Conservation (phyloP, 2,888 invertebrate species). For the Drosophila neutralis region DNA sequence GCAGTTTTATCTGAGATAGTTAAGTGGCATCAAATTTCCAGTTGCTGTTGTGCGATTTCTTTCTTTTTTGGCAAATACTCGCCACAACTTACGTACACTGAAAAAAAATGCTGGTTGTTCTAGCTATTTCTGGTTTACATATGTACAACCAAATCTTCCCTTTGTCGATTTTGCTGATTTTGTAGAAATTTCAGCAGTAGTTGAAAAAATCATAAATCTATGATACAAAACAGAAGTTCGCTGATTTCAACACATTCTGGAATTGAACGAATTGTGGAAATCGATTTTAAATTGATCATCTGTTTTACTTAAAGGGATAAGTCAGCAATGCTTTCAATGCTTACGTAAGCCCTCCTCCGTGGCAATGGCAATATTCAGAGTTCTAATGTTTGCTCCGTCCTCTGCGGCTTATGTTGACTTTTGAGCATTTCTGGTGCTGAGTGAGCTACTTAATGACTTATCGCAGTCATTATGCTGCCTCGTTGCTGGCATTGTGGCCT, state of each 20-base stretch:
- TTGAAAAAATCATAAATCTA: background rate
- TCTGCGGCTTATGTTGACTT: slow-evolving; percentile 36
- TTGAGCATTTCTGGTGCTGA: slow-evolving; percentile 47
- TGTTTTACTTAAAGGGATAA: background rate
- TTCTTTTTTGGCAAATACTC: background rate
- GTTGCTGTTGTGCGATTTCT: background rate
- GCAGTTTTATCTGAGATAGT: background rate
- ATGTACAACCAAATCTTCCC: background rate
- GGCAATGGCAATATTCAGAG: background rate
- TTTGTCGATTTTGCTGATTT: background rate
- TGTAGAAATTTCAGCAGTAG: background rate
- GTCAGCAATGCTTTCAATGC: background rate
- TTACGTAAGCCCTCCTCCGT: background rate
- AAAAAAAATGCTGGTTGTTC: background rate
- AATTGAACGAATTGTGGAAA: background rate
- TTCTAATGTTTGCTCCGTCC: background rate
- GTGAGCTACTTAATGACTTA: slow-evolving; percentile 76
- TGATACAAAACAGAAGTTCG: background rate
- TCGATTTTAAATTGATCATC: background rate
- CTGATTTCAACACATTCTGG: background rate
- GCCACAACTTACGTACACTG: background rate
- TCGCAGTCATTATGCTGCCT: slow-evolving; percentile 69
- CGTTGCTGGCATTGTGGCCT: slow-evolving; percentile 44
- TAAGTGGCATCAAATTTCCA: background rate
- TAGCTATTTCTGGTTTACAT: background rate